phyloP scores from a whole-genome alignment of 2,797 vertebrate species.

The Arremon aurantiirostris region DNA sequence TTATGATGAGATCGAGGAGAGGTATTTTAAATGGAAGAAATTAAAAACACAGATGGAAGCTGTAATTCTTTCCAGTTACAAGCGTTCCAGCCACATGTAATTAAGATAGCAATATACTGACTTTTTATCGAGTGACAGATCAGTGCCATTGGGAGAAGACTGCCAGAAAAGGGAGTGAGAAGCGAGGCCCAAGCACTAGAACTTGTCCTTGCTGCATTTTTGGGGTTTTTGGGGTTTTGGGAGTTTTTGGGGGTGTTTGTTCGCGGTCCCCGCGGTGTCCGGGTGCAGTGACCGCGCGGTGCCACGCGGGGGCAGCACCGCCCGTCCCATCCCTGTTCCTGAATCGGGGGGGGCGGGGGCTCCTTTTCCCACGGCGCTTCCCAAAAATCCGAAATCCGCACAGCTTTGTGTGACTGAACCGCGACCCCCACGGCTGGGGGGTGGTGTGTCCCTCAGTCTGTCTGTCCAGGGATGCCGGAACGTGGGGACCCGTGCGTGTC shows the following conservation, averaged over 20 bases:
- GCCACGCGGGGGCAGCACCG: conserved; percentile 52
- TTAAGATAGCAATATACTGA: background rate
- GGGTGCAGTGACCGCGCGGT: background rate
- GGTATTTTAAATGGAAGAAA: conserved; percentile 39
- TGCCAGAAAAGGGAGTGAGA: background rate
- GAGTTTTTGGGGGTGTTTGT: background rate
- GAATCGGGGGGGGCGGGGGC: no score
- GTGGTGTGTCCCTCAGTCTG: background rate
- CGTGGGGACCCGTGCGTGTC: background rate
- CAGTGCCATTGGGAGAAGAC: background rate
- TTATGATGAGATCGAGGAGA: background rate
- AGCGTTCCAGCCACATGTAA: conserved; percentile 5
- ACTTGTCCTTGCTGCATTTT: background rate
- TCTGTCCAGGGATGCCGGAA: rapidly evolving
- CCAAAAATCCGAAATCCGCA: background rate
- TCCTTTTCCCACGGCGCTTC: background rate
- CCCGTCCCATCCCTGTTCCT: background rate
- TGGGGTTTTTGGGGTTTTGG: rapidly evolving
- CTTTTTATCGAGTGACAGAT: conserved; percentile 33
- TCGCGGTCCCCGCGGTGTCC: rapidly evolving
- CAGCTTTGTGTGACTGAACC: background rate
- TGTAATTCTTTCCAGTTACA: conserved; percentile 52
- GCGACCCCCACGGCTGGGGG: background rate
- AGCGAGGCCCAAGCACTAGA: background rate
- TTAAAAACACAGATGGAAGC: conserved; percentile 58